A percentile compares a stretch with the other conserved stretches of the same genome.
These are phyloP conservation scores for Rhabditoides inermis DNA, from an alignment of 2,888 invertebrate genomes.

Conservation along the genomic window DNA sequence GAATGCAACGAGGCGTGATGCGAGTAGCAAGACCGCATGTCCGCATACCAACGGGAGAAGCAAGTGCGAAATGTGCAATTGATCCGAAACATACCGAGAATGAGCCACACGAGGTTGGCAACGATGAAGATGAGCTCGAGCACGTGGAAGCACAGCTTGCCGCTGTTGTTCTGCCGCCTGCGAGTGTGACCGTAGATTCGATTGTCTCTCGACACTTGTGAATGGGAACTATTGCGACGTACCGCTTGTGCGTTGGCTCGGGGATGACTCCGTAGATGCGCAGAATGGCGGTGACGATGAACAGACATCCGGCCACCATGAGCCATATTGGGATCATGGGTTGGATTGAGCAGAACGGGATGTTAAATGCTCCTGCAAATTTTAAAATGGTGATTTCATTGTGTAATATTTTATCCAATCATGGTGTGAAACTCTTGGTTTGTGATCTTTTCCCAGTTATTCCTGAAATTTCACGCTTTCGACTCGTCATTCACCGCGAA, in stretches of 20 bases:
- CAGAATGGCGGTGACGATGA: slow-evolving; percentile 36
- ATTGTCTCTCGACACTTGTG: too few species aligned
- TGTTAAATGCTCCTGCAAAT: slow-evolving; percentile 30
- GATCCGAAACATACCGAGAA: slow-evolving; percentile 30
- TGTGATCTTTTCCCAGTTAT: too few species aligned
- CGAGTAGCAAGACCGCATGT: too few species aligned
- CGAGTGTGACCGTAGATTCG: slow-evolving; percentile 8
- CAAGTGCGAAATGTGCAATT: too few species aligned
- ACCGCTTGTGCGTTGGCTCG: slow-evolving; percentile 10
- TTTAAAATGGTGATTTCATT: neutral
- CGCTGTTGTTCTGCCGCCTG: slow-evolving; percentile 10
- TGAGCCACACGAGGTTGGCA: slow-evolving; percentile 41
- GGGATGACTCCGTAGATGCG: slow-evolving; percentile 37
- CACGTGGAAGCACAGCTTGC: slow-evolving; percentile 26
- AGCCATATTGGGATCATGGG: slow-evolving; percentile 49
- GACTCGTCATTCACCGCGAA: too few species aligned
- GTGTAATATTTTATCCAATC: neutral
- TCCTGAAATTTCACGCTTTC: too few species aligned
- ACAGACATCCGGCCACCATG: slow-evolving; percentile 34
- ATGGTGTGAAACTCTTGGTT: too few species aligned
- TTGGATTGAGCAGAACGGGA: slow-evolving; percentile 40
- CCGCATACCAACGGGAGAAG: too few species aligned
- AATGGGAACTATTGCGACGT: too few species aligned
- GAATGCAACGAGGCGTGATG: too few species aligned
- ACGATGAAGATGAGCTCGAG: slow-evolving; percentile 35